Base-by-base conservation (phyloP, 2,797 vertebrate genomes). In the Muscicapa comitata region DNA sequence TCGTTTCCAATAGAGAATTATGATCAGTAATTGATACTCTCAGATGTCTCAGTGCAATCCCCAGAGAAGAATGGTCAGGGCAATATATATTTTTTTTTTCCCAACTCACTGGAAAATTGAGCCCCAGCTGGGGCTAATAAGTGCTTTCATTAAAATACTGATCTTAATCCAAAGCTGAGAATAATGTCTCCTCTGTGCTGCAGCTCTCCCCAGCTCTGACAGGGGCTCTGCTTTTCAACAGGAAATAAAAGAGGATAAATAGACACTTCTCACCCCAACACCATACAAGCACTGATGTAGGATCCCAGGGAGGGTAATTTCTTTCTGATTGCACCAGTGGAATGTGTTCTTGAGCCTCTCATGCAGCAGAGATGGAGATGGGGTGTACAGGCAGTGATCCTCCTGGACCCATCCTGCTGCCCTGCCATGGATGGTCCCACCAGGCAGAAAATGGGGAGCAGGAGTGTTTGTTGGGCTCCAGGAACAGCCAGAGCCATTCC, bases 121-220 rank as follows among this genome's bases (percentile, higher is more conserved):
- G 91, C 70, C 90, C 96, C 96, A 97, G 97, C 97, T 97, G 97
- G 96, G 96, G 96, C 97, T 97, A 96, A 97, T 97, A 97, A 98
- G 97, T 95, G 95, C 96, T 96, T 97, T 97, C 97, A 97, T 96
- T 95, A 97, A 95, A 95, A 95, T 86, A 67, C 94, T 93, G 97
- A 96, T 92, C 82, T 94, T 96, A 94, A 81, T 96, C 97, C 97
- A 97, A 95, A 80, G 35, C 85, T 73, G 94, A 40, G 78, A 97
- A 98, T 97, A 98, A 98, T 97, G 96, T 95, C 79, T 83, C 76
- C 94, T 97, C 96, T 98, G 97, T 98, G 88, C 89, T 66, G 74
- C 37, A 83, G 90, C 83, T 96, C 82, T 38, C 86, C 88, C 90
- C 67, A 43, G 93, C 88, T 95, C 83, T 82, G 96, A 92, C 95